Percentiles rank a stretch among this genome's conserved stretches.
Conservation (phyloP, 2,888 invertebrate species). For the Orthosia incerta region DNA sequence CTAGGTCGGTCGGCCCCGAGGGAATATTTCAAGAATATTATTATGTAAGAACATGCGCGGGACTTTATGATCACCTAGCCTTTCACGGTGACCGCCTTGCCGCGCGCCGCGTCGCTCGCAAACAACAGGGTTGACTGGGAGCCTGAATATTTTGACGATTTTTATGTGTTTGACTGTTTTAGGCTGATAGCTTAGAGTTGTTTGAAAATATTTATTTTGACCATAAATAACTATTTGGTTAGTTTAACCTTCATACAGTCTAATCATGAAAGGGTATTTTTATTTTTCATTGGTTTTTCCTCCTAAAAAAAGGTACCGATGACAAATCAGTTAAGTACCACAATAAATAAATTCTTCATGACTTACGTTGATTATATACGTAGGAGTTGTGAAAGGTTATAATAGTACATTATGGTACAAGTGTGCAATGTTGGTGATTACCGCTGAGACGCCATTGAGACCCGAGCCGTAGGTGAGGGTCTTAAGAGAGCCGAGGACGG, state of each 20-base stretch:
- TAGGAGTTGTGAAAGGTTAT: too few species aligned
- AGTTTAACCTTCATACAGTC: not conserved
- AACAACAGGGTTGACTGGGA: slow-evolving; percentile 77
- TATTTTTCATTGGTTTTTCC: too few species aligned
- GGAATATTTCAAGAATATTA: slow-evolving; percentile 89
- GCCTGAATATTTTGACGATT: not conserved
- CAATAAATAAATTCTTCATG: too few species aligned
- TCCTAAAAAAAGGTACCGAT: too few species aligned
- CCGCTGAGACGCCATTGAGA: too few species aligned
- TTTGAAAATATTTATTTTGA: not conserved
- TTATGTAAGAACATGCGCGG: slow-evolving; percentile 91
- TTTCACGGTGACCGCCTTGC: slow-evolving; percentile 87
- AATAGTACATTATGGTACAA: too few species aligned
- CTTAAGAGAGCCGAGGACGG: too few species aligned
- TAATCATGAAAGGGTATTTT: not conserved
- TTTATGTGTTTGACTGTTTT: slow-evolving; percentile 28
- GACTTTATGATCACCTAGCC: slow-evolving; percentile 90
- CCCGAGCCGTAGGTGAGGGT: too few species aligned
- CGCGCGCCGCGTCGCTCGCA: slow-evolving; percentile 66
- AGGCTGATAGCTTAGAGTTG: not conserved
- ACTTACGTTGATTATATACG: too few species aligned
- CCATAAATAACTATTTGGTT: not conserved
- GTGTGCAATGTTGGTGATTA: too few species aligned
- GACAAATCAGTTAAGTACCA: too few species aligned
- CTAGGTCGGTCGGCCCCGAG: slow-evolving; percentile 74